Conservation (phyloP, 2,797 vertebrate species). For the Brachymystax lenok region DNA sequence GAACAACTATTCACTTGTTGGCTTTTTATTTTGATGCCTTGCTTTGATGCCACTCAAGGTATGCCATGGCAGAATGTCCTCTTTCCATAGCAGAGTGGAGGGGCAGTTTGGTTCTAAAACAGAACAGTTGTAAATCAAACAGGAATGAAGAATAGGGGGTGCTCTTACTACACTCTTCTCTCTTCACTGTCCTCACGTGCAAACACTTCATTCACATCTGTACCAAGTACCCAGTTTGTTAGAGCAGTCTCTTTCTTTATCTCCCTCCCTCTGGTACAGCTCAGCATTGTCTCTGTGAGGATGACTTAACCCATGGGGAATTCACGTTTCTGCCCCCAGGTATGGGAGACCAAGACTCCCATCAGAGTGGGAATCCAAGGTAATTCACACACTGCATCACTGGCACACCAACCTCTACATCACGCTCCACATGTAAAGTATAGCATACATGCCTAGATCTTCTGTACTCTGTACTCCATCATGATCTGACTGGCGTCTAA, state of each 20-base stretch:
- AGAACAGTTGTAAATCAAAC: background rate
- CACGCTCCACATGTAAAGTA: background rate
- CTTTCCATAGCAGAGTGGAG: background rate
- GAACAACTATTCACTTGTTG: background rate
- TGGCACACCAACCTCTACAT: background rate
- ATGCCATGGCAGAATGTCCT: background rate
- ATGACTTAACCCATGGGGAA: slow-evolving; percentile 7
- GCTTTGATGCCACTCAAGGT: background rate
- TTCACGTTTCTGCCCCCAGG: slow-evolving; percentile 8
- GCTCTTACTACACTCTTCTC: background rate
- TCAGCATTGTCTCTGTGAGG: background rate
- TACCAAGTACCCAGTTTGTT: background rate
- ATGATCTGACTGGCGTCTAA: background rate
- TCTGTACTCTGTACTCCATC: background rate
- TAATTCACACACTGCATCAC: background rate
- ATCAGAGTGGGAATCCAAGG: background rate
- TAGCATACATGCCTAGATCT: background rate
- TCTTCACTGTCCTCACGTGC: background rate
- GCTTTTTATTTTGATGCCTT: background rate
- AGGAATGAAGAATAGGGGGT: background rate
- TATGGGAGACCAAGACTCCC: background rate
- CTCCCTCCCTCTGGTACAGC: background rate
- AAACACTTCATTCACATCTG: background rate
- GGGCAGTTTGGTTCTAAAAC: background rate
- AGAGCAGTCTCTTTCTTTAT: background rate